Conservation (phyloP, 2,888 invertebrate species). For the Chymomyza procnemis region DNA sequence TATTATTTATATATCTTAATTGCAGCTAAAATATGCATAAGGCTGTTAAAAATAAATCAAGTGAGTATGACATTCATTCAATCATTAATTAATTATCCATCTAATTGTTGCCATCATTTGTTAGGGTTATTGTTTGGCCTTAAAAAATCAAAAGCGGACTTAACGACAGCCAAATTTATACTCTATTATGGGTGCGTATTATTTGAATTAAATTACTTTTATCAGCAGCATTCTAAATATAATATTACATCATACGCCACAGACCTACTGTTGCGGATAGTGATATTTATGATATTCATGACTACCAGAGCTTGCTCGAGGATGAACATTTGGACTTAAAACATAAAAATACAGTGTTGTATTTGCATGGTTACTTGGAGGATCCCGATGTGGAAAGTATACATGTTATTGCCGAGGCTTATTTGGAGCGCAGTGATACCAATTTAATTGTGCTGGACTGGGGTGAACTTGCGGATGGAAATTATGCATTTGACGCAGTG, state of each 20-base stretch:
- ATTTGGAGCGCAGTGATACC: conserved; percentile 71
- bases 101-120: conserved; percentile 13
- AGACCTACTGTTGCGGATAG: conserved; percentile 73
- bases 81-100: not conserved
- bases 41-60: conserved; percentile 67
- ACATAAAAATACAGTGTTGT: conserved; percentile 80
- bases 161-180: conserved; percentile 79
- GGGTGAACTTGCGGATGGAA: conserved; percentile 77
- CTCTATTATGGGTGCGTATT: conserved; percentile 69
- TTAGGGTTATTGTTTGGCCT: conserved; percentile 80
- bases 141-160: conserved; percentile 78
- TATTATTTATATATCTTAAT: conserved; percentile 1
- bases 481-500: conserved; percentile 77
- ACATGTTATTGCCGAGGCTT: conserved; percentile 78
- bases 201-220: not conserved
- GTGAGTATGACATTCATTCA: conserved; percentile 47
- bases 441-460: conserved; percentile 77
- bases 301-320: conserved; percentile 61
- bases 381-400: conserved; percentile 81
- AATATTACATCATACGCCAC: conserved; percentile 53
- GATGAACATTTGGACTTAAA: conserved; percentile 75
- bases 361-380: conserved; percentile 82
- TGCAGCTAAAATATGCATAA: conserved; percentile 59
- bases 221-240: not conserved
- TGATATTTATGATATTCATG: conserved; percentile 65